phyloP scores from a whole-genome alignment of 2,888 invertebrate genomes.

The Lochmaea capreae region DNA sequence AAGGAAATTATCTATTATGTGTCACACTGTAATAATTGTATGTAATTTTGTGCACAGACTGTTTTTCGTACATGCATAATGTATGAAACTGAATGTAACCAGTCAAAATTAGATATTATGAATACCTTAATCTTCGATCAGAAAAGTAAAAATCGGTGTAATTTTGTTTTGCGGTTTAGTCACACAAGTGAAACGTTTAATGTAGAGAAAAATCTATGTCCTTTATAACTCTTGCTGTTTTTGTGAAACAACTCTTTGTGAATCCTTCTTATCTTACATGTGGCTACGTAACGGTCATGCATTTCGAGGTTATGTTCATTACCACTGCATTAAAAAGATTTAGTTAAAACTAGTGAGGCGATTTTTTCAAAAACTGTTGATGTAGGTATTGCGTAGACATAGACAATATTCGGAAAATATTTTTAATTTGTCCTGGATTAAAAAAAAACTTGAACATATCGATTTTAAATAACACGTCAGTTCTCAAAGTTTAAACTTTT shows the following conservation, averaged over 20 bases:
- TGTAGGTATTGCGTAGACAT: too few relatives aligned
- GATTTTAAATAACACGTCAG: too few relatives aligned
- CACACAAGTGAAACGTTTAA: background rate
- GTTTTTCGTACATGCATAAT: background rate
- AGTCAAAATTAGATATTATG: background rate
- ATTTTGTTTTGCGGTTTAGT: background rate
- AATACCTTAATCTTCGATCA: background rate
- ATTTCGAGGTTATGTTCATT: background rate
- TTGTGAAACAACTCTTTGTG: background rate
- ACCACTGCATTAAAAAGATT: background rate
- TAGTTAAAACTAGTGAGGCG: too few relatives aligned
- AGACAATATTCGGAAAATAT: too few relatives aligned
- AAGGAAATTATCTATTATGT: slow-evolving; percentile 1
- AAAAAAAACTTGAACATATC: too few relatives aligned
- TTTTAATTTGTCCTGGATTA: too few relatives aligned
- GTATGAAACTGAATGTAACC: background rate
- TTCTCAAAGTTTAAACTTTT: too few relatives aligned
- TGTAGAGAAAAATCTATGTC: slow-evolving; percentile 5
- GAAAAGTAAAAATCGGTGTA: too few relatives aligned
- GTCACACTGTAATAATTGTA: background rate
- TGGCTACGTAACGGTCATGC: background rate
- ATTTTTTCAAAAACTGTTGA: too few relatives aligned
- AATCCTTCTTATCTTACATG: background rate
- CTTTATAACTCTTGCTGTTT: background rate
- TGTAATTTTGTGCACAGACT: background rate